A percentile compares a stretch with the other conserved stretches of the same genome.
Conservation (phyloP, 2,888 invertebrate species). For the Podabrus alpinus region DNA sequence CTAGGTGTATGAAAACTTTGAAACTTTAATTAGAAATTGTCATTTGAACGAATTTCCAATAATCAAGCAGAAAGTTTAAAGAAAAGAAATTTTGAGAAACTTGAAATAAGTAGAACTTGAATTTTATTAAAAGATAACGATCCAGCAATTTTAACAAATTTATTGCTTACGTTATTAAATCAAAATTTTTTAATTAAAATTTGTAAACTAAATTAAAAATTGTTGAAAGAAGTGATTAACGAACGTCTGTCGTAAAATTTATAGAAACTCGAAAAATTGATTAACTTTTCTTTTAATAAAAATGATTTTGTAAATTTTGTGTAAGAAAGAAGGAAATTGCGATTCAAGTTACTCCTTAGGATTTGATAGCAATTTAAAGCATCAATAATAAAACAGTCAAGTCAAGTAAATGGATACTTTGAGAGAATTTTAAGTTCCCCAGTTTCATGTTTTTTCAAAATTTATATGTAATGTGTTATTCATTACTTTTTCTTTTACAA, state of each 20-base stretch:
- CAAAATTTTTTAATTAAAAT: not conserved
- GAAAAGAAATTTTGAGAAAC: constrained; percentile 12
- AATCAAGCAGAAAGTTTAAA: constrained; percentile 9
- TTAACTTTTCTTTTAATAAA: not conserved
- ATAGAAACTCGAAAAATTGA: not conserved
- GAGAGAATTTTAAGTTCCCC: not conserved
- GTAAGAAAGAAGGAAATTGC: not conserved
- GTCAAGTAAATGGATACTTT: not conserved
- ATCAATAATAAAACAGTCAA: not conserved
- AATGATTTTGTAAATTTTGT: not conserved
- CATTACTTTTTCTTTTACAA: not conserved
- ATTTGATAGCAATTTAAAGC: not conserved
- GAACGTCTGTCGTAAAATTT: not conserved
- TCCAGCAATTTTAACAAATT: not conserved
- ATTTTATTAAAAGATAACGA: not conserved
- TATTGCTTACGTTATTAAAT: not conserved
- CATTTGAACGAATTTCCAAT: constrained; percentile 10
- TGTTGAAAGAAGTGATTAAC: not conserved
- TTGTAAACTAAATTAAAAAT: not conserved
- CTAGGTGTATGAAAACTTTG: not conserved
- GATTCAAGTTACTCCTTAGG: not conserved
- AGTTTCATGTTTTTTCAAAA: not conserved
- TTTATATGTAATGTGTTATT: not conserved
- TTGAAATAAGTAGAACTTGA: not conserved
- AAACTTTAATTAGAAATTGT: constrained; percentile 21